Percentiles rank a stretch among this genome's conserved stretches.
Conservation (phyloP, 2,888 invertebrate species). For the Lottia scabra region DNA sequence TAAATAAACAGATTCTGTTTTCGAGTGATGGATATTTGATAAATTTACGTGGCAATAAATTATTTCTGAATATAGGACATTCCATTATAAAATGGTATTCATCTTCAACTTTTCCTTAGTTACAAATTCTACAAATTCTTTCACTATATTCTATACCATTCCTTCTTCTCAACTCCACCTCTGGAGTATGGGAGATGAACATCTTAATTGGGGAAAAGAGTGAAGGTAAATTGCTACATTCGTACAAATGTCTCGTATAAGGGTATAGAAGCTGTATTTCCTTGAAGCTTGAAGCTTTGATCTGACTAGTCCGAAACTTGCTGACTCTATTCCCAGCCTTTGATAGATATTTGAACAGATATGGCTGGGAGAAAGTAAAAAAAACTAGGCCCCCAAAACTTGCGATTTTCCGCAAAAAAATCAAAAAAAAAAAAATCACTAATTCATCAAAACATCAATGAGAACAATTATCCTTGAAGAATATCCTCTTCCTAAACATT, state of each 20-base stretch:
- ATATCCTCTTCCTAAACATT: no score
- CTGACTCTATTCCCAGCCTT: no score
- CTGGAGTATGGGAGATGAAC: background rate
- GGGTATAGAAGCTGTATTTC: background rate
- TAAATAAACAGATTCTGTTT: background rate
- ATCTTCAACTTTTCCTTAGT: background rate
- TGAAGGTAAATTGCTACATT: background rate
- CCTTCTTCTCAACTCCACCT: background rate
- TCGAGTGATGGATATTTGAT: background rate
- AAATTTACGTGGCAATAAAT: background rate
- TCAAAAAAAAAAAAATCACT: no score
- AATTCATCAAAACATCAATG: no score
- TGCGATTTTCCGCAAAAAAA: no score
- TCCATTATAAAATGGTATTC: conserved; percentile 1
- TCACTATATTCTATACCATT: background rate
- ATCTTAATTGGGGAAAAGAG: background rate
- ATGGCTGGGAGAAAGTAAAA: no score
- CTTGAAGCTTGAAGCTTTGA: background rate
- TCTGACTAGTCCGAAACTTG: no score
- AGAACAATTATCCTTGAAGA: no score
- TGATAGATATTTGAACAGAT: no score
- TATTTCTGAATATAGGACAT: background rate
- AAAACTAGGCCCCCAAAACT: no score
- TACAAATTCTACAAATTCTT: background rate
- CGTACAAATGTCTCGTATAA: background rate